Conservation (phyloP, 2,113 vertebrate species). For the Probosciger aterrimus region DNA sequence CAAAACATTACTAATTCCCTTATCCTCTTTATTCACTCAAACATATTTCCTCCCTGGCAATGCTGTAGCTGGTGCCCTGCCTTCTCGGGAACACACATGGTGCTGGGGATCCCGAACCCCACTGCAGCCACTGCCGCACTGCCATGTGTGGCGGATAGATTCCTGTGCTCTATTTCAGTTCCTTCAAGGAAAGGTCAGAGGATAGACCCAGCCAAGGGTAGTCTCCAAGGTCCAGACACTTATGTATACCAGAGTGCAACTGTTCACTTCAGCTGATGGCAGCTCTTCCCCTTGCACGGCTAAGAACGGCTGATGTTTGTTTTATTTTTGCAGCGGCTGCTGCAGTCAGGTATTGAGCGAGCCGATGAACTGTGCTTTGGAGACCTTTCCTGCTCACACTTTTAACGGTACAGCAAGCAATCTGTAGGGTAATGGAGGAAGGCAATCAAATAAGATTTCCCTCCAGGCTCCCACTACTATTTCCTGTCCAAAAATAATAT, state of each 20-base stretch:
- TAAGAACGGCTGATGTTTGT: not conserved
- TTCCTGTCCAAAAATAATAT: not conserved
- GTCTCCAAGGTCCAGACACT: not conserved
- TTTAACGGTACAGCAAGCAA: not conserved
- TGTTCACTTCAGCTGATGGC: not conserved
- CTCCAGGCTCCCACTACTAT: not conserved
- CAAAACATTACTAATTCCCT: not conserved
- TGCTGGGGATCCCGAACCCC: no score
- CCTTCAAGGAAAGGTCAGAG: not conserved
- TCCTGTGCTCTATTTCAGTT: not conserved
- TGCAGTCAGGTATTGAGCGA: not conserved
- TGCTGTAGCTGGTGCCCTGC: not conserved
- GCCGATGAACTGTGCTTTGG: not conserved
- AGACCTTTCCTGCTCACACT: not conserved
- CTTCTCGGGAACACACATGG: not conserved
- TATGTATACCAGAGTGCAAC: not conserved
- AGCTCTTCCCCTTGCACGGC: not conserved
- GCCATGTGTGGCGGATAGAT: rapidly evolving
- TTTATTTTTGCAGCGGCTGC: not conserved
- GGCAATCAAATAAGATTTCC: not conserved
- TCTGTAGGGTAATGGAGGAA: not conserved
- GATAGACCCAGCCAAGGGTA: not conserved
- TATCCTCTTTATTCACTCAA: not conserved
- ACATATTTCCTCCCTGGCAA: not conserved
- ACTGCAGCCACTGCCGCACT: not conserved